Evolutionary conservation across 1,140 invertebrate species (phyloP), one percentile per base, ranked within the genome.

Genomic region (Antheraea mylitta): DNA sequence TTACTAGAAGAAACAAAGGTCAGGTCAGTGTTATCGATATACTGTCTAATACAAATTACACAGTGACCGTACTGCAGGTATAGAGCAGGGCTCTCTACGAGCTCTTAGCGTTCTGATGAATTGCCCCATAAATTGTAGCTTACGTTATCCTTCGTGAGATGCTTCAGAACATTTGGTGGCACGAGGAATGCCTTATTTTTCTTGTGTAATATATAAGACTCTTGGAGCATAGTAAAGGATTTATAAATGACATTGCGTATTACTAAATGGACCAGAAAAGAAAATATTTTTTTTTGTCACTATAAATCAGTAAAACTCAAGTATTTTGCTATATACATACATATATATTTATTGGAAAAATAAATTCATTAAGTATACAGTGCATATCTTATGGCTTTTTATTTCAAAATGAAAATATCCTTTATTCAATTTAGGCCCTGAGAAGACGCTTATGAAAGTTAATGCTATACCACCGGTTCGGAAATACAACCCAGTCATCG

Each of bases 41-140:
- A 19, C 18, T 65, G 22, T 65, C 64, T 65, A 45, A 45, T 65
- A 65, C 64, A 65, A 65, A 65, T 65, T 65, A 65, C 45, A 62
- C 53, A 68, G 68, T 53, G 64, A 60, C 71, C 48, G 58, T 73
- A 69, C 67, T 58, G n/a, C 69, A 72, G 69, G 66, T 59, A 74
- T 70, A 68, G 72, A 69, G 75, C 72, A 74, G 71, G 71, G 71
- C 67, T 68, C 64, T 53, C 61, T 70, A 53, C 65, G 65, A 67
- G 72, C 69, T 75, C 72, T 77, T 66, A 72, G 68, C 70, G 78
- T 72, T 70, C 70, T 80, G 78, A 82, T 80, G 78, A 80, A 80
- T 82, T 76, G 76, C 67, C 73, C 71, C 76, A 82, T 82, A 82
- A 80, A 82, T 82, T 78, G 71, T 78, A 78, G 73, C 73, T 77